Conservation (phyloP, 2,113 vertebrate species). For the Callopanchax toddi region DNA sequence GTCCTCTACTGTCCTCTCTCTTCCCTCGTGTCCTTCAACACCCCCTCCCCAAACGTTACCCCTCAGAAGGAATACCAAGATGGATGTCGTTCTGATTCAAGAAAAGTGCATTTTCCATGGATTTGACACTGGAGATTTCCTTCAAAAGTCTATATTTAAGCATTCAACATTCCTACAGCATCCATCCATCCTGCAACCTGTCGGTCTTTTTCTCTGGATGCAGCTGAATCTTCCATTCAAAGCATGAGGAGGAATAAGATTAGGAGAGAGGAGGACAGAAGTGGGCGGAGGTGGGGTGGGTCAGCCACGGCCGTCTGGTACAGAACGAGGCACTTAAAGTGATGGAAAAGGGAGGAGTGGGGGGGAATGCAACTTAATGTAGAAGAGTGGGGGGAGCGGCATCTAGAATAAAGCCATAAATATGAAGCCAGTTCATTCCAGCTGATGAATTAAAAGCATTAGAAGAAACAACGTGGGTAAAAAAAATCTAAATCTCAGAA, state of each 20-base stretch:
- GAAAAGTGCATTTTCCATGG: slow-evolving; percentile 3
- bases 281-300: slow-evolving; percentile 58
- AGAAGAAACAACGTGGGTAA: neutral
- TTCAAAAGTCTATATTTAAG: slow-evolving; percentile 6
- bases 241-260: slow-evolving; percentile 44
- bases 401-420: neutral
- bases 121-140: neutral
- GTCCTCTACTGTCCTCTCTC: slow-evolving; percentile 5
- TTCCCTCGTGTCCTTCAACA: slow-evolving; percentile 19
- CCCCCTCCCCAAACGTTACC: neutral
- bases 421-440: neutral
- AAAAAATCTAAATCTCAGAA: too few species aligned
- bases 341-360: slow-evolving; percentile 61
- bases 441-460: neutral
- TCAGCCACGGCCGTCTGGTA: slow-evolving; percentile 40
- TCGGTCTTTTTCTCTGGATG: slow-evolving; percentile 52
- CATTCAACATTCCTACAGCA: slow-evolving; percentile 31
- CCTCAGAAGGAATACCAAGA: neutral
- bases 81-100: slow-evolving; percentile 6
- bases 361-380: slow-evolving; percentile 57
- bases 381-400: slow-evolving; percentile 34
- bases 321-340: slow-evolving; percentile 66
- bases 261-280: slow-evolving; percentile 41
- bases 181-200: slow-evolving; percentile 30
- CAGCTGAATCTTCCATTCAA: slow-evolving; percentile 66